These are phyloP conservation scores for Sebastes taczanowskii DNA, from an alignment of 2,797 vertebrate genomes.

Conservation along the genomic window DNA sequence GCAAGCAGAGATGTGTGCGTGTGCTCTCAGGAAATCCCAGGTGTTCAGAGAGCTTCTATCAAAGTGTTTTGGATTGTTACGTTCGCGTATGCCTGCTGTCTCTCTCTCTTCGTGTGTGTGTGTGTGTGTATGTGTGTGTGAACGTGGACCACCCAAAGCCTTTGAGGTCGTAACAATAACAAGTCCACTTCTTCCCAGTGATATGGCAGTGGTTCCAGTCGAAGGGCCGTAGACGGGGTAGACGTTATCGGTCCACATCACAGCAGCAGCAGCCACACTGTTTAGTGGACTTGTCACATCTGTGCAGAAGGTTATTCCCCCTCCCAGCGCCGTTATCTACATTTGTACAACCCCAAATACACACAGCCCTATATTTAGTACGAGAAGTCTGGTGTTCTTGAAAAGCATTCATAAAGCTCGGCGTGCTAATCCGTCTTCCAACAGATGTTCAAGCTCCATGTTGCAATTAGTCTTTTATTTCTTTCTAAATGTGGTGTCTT, in stretches of 20 bases:
- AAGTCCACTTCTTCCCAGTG: constrained; percentile 72
- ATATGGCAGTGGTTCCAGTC: constrained; percentile 62
- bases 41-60: constrained; percentile 35
- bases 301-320: constrained; percentile 26
- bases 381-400: constrained; percentile 19
- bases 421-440: constrained; percentile 10
- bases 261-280: constrained; percentile 50
- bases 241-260: constrained; percentile 62
- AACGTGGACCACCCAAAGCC: constrained; percentile 79
- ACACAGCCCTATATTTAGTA: constrained; percentile 8
- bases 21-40: constrained; percentile 36
- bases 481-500: constrained; percentile 25
- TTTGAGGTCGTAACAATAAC: constrained; percentile 79
- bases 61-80: constrained; percentile 24
- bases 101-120: constrained; percentile 3
- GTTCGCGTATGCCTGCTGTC: constrained; percentile 32
- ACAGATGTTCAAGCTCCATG: constrained; percentile 33
- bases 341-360: constrained; percentile 22
- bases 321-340: constrained; percentile 30
- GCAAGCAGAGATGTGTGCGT: background rate
- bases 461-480: constrained; percentile 20
- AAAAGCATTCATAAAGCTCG: constrained; percentile 20
- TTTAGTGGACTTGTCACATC: constrained; percentile 68
- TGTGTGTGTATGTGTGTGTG: constrained; percentile 1
- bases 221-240: constrained; percentile 42